Evolutionary conservation across 2,888 invertebrate species (phyloP), one percentile per base, ranked within the genome.

Genomic region (Agonum fuliginosum): DNA sequence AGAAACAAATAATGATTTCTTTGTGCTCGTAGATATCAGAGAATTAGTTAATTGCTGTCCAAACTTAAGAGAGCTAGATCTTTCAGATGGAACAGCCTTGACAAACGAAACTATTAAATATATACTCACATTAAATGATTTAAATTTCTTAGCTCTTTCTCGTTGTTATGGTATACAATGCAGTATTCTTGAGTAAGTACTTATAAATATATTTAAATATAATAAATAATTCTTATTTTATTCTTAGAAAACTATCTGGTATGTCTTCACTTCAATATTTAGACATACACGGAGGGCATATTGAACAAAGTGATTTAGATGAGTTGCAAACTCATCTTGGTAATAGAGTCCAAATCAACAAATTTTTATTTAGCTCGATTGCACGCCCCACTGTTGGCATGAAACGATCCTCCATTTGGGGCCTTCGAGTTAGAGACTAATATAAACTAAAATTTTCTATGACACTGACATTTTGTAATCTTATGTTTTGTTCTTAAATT

Each of bases 371-470:
- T 85, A 97, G 97, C 83, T 95, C 95, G 0, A 93, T 97, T 10
- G 96, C 97, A 0, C 89, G 96, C 10, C 97, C 97, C 0, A 97
- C 97, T 0, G 96, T 97, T 0, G 97, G 97, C 0, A 90, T 93
- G 0, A 89, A 94, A 79, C 90, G 97, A 81, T 96, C 97, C 0
- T 96, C 95, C 20, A 94, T 98, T 84, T 98, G 97, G 98, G 95
- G 94, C 0, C 88, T 95, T 22, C 88, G 95, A 72, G 95, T 95
- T 3, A 89, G 95, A 84, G 95, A 96, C 88, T 95, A 88, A 89
- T n/a, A 14, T n/a, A n/a, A n/a, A n/a, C n/a, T n/a, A n/a, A n/a
- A n/a, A n/a, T n/a, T n/a, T n/a, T n/a, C n/a, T n/a, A n/a, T n/a
- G n/a, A n/a, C 17, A 48, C 0, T 37, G 37, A 37, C 37, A 10